These are phyloP conservation scores for Scaptomyza cyrtandrae DNA, from an alignment of 2,888 invertebrate species.

Conservation along the genomic window DNA sequence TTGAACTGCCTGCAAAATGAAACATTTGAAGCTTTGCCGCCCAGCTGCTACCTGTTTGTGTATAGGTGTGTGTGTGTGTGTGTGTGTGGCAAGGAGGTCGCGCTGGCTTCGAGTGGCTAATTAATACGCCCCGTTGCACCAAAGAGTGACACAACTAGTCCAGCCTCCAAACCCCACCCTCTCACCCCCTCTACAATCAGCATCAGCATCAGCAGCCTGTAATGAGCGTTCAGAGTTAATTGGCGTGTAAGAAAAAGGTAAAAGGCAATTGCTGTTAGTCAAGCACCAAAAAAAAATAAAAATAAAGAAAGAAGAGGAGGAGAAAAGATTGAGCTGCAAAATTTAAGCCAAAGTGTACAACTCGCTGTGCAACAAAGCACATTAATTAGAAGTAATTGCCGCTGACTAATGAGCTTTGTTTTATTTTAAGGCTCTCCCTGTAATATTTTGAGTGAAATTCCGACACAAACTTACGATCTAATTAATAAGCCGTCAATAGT, in stretches of 20 bases:
- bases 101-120: slow-evolving; percentile 71
- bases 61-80: slow-evolving; percentile 10
- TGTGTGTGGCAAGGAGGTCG: slow-evolving; percentile 18
- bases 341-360: slow-evolving; percentile 69
- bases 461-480: slow-evolving; percentile 24
- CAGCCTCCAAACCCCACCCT: slow-evolving; percentile 15
- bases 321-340: slow-evolving; percentile 37
- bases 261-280: slow-evolving; percentile 41
- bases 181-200: slow-evolving; percentile 10
- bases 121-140: slow-evolving; percentile 79
- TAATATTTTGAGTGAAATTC: slow-evolving; percentile 1
- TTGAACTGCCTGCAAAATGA: slow-evolving; percentile 73
- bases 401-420: slow-evolving; percentile 67
- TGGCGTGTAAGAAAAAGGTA: slow-evolving; percentile 72
- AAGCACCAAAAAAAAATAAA: slow-evolving; percentile 6
- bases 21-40: slow-evolving; percentile 62
- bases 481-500: slow-evolving; percentile 59
- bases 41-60: slow-evolving; percentile 4
- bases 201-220: slow-evolving; percentile 58
- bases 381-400: slow-evolving; percentile 78
- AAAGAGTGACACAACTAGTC: slow-evolving; percentile 64
- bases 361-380: slow-evolving; percentile 54
- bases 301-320: not conserved
- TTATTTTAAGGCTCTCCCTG: not conserved
- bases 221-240: slow-evolving; percentile 80